These are phyloP conservation scores for Sebastes alutus DNA, from an alignment of 2,797 vertebrate genomes.

Conservation along the genomic window DNA sequence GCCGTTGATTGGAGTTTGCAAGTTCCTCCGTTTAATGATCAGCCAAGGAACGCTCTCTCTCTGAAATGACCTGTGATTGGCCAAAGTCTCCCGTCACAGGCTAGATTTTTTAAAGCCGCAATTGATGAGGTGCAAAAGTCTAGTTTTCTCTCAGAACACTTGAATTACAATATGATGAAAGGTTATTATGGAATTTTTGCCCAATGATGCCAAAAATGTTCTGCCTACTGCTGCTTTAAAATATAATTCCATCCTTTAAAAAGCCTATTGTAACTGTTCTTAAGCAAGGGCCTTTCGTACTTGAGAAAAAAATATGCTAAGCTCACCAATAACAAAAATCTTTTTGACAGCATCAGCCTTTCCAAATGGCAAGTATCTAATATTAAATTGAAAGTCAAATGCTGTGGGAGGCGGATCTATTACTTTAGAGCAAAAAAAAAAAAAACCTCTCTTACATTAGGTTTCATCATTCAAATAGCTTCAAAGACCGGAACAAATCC, in stretches of 20 bases:
- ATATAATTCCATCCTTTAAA: neutral
- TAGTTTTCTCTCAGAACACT: too few relatives aligned
- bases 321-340: constrained; percentile 9
- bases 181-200: too few relatives aligned
- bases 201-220: too few relatives aligned
- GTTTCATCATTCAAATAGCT: constrained; percentile 48
- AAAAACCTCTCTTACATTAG: neutral
- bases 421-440: constrained; percentile 8
- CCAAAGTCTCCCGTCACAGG: too few relatives aligned
- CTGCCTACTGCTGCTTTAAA: neutral
- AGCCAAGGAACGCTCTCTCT: too few relatives aligned
- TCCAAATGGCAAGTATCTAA: constrained; percentile 19
- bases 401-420: neutral
- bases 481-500: constrained; percentile 32
- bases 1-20: too few relatives aligned
- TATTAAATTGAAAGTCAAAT: constrained; percentile 43
- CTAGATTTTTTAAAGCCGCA: too few relatives aligned
- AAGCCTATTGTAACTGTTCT: neutral
- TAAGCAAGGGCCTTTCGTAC: neutral
- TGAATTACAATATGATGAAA: too few relatives aligned
- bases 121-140: too few relatives aligned
- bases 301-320: neutral
- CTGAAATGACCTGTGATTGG: too few relatives aligned
- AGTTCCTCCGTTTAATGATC: too few relatives aligned
- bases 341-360: constrained; percentile 11